phyloP scores from a whole-genome alignment of 1,140 invertebrate genomes.

The Leptoteleia sp. region DNA sequence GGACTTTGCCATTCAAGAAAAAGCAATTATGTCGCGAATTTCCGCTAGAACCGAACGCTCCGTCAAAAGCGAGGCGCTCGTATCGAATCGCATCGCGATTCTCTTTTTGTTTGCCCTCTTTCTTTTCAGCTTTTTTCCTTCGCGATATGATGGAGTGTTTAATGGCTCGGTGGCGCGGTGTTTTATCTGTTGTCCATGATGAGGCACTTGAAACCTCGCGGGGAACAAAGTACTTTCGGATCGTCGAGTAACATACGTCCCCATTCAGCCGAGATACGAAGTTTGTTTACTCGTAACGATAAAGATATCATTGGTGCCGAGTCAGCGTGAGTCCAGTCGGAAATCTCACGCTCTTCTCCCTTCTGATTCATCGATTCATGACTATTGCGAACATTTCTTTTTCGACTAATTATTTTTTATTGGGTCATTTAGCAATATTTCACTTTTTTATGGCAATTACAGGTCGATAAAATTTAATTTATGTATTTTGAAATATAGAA shows the following conservation, averaged over 20 bases:
- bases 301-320: constrained; percentile 72
- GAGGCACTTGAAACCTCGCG: constrained; percentile 48
- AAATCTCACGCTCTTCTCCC: constrained; percentile 30
- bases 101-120: constrained; percentile 2
- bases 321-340: constrained; percentile 68
- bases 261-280: constrained; percentile 66
- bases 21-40: constrained; percentile 31
- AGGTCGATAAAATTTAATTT: too few relatives aligned
- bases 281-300: constrained; percentile 75
- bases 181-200: constrained; percentile 52
- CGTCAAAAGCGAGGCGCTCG: background rate
- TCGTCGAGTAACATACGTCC: constrained; percentile 68
- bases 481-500: too few relatives aligned
- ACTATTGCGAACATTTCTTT: constrained; percentile 6
- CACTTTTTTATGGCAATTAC: too few relatives aligned
- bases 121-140: background rate
- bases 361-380: constrained; percentile 38
- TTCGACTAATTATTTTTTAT: too few relatives aligned
- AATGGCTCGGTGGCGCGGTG: constrained; percentile 5
- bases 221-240: constrained; percentile 68
- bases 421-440: too few relatives aligned
- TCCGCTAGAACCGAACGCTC: constrained; percentile 10
- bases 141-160: constrained; percentile 26
- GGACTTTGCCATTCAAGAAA: constrained; percentile 46
- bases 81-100: background rate